Conservation (phyloP, 2,797 vertebrate species). For the Carapus acus region DNA sequence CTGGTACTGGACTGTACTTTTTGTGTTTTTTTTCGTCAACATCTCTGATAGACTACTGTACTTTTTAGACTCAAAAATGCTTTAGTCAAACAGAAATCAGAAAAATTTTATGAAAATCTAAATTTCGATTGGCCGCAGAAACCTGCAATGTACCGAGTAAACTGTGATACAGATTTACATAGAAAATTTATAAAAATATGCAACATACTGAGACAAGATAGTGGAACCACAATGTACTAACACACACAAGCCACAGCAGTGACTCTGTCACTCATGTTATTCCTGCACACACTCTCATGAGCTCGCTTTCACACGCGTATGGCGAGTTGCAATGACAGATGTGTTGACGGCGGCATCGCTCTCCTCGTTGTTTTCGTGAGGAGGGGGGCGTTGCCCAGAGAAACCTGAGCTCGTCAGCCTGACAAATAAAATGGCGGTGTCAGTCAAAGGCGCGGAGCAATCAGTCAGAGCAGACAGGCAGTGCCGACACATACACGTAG, state of each 20-base stretch:
- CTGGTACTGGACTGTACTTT: too few species aligned
- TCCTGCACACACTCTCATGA: background rate
- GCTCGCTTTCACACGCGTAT: slow-evolving; percentile 1
- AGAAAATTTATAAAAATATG: too few species aligned
- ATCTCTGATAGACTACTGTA: too few species aligned
- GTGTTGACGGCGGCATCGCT: slow-evolving; percentile 5
- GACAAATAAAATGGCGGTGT: slow-evolving; percentile 58
- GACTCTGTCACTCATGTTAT: slow-evolving; percentile 8
- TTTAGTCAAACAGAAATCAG: too few species aligned
- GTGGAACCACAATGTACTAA: background rate
- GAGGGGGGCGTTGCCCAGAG: slow-evolving; percentile 31
- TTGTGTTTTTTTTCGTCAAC: too few species aligned
- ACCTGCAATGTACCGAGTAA: too few species aligned
- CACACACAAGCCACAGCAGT: background rate
- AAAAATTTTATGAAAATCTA: too few species aligned
- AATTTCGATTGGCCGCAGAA: too few species aligned
- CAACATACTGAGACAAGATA: background rate
- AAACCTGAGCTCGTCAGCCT: slow-evolving; percentile 47
- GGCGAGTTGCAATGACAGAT: slow-evolving; percentile 31
- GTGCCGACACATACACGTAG: too few species aligned
- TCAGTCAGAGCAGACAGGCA: slow-evolving; percentile 50
- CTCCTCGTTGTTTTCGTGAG: slow-evolving; percentile 1
- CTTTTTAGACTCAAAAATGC: too few species aligned
- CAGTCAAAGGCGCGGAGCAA: slow-evolving; percentile 44
- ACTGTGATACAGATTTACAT: too few species aligned